A percentile compares a stretch with the other conserved stretches of the same genome.
These are phyloP conservation scores for Apis laboriosa DNA, from an alignment of 1,140 invertebrate genomes.

Conservation along the genomic window DNA sequence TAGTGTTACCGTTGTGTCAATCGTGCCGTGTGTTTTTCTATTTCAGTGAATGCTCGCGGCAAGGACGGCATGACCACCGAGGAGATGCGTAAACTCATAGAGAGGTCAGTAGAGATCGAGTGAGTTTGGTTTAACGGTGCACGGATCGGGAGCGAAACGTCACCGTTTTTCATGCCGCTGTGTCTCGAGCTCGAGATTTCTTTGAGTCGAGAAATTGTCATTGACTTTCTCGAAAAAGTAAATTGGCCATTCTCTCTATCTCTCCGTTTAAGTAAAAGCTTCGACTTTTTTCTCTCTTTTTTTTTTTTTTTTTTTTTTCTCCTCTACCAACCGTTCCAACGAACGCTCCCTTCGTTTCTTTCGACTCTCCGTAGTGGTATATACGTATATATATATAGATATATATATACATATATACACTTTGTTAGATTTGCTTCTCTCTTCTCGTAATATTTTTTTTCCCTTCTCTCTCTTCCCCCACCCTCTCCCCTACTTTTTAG, in stretches of 20 bases:
- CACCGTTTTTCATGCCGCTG: slow-evolving; percentile 59
- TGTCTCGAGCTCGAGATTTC: slow-evolving; percentile 57
- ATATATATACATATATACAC: background rate
- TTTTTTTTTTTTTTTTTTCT: no score
- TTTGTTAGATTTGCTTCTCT: slow-evolving; percentile 22
- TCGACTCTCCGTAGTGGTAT: background rate
- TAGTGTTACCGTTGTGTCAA: slow-evolving; percentile 77
- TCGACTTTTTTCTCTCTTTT: background rate
- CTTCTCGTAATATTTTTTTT: no score
- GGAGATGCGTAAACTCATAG: slow-evolving; percentile 97
- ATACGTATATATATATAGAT: background rate
- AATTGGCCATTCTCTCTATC: slow-evolving; percentile 45
- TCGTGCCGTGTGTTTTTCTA: slow-evolving; percentile 82
- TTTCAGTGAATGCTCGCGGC: slow-evolving; percentile 87
- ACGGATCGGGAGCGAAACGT: slow-evolving; percentile 31
- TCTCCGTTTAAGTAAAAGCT: slow-evolving; percentile 3
- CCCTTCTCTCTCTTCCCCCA: no score
- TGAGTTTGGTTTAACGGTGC: slow-evolving; percentile 62
- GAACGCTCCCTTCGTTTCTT: slow-evolving; percentile 13
- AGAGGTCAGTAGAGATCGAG: slow-evolving; percentile 89
- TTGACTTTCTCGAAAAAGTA: slow-evolving; percentile 38
- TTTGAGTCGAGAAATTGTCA: slow-evolving; percentile 49
- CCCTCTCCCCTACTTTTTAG: no score
- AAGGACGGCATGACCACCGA: slow-evolving; percentile 96
- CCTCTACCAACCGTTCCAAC: background rate